phyloP scores from a whole-genome alignment of 2,888 invertebrate species.

The Archips crataeganus region DNA sequence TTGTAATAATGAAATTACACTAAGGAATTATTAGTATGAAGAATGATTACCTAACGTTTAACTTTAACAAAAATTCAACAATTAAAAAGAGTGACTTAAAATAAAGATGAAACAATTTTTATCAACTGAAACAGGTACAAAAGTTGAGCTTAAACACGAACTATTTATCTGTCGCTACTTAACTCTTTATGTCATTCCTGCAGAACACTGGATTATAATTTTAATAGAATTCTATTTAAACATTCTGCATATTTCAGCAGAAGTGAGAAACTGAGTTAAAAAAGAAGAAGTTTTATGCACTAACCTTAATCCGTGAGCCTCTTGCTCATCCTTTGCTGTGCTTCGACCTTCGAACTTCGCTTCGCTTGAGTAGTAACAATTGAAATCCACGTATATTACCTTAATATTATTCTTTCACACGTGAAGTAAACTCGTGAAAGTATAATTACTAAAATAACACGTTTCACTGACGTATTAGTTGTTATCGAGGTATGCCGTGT shows the following conservation, averaged over 20 bases:
- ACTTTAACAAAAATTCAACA: too few species aligned
- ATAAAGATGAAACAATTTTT: constrained; percentile 11
- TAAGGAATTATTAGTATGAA: neutral
- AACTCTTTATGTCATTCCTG: neutral
- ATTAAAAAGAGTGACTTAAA: neutral
- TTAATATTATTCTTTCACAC: too few species aligned
- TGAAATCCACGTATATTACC: too few species aligned
- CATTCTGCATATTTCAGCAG: neutral
- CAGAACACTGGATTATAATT: constrained; percentile 30
- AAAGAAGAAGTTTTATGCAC: neutral
- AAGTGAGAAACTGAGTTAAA: neutral
- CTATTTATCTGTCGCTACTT: constrained; percentile 19
- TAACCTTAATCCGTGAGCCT: neutral
- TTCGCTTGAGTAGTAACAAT: too few species aligned
- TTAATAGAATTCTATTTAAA: neutral
- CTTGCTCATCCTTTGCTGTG: neutral
- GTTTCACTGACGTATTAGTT: too few species aligned
- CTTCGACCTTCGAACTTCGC: too few species aligned
- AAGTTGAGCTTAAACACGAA: constrained; percentile 22
- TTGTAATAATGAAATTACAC: too few species aligned
- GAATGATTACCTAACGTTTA: too few species aligned
- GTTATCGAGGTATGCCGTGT: too few species aligned
- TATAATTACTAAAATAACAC: too few species aligned
- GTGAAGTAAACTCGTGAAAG: too few species aligned
- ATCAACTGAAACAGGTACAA: constrained; percentile 28